Evolutionary conservation across 2,888 invertebrate genomes (phyloP), one percentile per base, ranked within the genome.

Genomic region (Argyresthia albistria): DNA sequence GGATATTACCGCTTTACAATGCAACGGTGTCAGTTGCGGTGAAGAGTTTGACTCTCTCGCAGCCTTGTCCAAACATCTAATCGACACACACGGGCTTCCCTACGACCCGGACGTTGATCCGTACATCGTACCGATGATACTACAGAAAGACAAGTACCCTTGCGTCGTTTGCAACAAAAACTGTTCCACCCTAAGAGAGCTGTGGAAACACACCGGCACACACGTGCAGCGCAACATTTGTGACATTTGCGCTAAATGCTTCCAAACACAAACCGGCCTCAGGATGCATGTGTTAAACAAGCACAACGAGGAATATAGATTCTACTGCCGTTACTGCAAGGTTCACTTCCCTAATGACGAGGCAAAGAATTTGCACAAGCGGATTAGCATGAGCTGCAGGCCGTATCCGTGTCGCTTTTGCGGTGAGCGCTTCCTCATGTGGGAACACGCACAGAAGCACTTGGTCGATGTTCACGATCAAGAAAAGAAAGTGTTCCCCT

Each of bases 171-270:
- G 54, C 50, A 16, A n/a, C 8, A 46, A 51, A 14, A 39, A 35
- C 8, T 54, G 52, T 39, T 16, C n/a, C 4, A 16, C 15, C 4
- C 35, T 54, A 39, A 14, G 49, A 45, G 16, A 12, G 1, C 52
- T 54, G 4, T 47, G 16, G 39, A n/a, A 10, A 4, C 54, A 54
- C 43, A n/a, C 43, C n/a, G 43, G 43, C 46, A 35, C 7, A 2
- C 52, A 54, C 45, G 55, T 50, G n/a, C 6, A n/a, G 37, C 12
- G 8, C 10, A 51, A 54, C 12, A 52, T 57, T 6, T 58, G 58
- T 37, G 54, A 57, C 12, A 15, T 39, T 14, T 58, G 60, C 46
- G 60, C 58, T 11, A 54, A 50, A 10, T 50, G 54, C 35, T 58
- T 53, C 25, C 55, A 56, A 43, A 57, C 60, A 1, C 10, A 37